phyloP scores from a whole-genome alignment of 2,888 invertebrate species.

The Ophion slaviceki region DNA sequence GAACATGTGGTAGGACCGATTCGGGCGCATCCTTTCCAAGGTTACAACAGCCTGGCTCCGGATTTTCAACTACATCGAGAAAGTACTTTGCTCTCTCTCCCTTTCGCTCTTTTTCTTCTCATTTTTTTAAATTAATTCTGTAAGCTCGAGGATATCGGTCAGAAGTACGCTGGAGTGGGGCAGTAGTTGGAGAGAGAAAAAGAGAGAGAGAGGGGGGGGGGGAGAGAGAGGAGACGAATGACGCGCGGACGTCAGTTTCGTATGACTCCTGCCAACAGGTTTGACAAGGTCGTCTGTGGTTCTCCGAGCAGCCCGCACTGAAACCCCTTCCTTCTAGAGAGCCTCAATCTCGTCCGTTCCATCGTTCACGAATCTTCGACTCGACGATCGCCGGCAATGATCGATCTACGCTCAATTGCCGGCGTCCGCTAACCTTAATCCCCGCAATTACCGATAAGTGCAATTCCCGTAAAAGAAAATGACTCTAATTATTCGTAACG shows the following conservation, averaged over 20 bases:
- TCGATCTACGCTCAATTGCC: background rate
- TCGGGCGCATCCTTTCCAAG: no score
- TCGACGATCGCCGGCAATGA: background rate
- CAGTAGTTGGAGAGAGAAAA: background rate
- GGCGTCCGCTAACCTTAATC: background rate
- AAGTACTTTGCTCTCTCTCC: no score
- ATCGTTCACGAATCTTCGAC: background rate
- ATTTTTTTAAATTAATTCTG: constrained; percentile 69
- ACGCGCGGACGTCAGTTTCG: constrained; percentile 28
- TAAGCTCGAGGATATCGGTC: no score
- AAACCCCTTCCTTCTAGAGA: background rate
- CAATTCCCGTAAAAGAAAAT: background rate
- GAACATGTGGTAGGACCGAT: no score
- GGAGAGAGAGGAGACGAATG: no score
- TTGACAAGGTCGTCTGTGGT: constrained; percentile 49
- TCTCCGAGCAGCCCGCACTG: constrained; percentile 32
- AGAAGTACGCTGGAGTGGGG: no score
- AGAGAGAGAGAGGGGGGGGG: background rate
- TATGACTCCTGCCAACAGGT: constrained; percentile 45
- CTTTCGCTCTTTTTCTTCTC: constrained; percentile 18
- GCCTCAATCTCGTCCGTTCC: background rate
- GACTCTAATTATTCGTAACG: background rate
- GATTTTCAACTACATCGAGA: no score
- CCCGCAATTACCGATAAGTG: background rate
- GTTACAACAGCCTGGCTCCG: no score